phyloP scores from a whole-genome alignment of 2,113 vertebrate species.

The Hyperopisus bebe region DNA sequence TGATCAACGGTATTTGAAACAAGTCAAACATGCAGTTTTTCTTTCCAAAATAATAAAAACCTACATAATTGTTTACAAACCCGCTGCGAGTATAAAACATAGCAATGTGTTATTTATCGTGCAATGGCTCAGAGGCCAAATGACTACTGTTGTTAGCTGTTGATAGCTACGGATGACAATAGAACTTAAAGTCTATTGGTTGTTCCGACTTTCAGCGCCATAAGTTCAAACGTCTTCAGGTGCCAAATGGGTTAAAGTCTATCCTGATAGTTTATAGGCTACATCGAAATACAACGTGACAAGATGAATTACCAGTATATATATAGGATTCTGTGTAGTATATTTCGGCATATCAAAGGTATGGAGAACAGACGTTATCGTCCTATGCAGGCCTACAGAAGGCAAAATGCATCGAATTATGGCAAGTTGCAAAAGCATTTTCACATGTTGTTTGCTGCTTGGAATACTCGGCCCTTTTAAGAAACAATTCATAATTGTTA shows the following conservation, averaged over 20 bases:
- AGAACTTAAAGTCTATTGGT: neutral
- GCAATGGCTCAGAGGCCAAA: neutral
- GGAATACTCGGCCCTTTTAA: neutral
- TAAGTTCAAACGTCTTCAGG: neutral
- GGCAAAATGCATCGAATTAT: neutral
- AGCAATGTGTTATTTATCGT: neutral
- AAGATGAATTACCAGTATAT: neutral
- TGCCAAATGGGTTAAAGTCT: neutral
- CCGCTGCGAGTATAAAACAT: neutral
- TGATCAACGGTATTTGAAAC: neutral
- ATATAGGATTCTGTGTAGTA: neutral
- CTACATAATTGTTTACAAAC: neutral
- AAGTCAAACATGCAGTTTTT: neutral
- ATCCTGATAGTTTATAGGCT: neutral
- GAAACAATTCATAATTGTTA: neutral
- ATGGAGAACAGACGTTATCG: neutral
- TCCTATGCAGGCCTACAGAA: neutral
- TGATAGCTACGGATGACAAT: neutral
- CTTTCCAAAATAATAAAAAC: neutral
- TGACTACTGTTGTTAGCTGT: neutral
- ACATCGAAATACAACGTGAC: neutral
- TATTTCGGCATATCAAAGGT: neutral
- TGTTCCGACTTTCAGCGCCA: neutral
- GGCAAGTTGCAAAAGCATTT: neutral
- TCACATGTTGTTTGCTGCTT: neutral